Base-by-base conservation (phyloP, 2,888 invertebrate genomes). In the Drosophila mimica region DNA sequence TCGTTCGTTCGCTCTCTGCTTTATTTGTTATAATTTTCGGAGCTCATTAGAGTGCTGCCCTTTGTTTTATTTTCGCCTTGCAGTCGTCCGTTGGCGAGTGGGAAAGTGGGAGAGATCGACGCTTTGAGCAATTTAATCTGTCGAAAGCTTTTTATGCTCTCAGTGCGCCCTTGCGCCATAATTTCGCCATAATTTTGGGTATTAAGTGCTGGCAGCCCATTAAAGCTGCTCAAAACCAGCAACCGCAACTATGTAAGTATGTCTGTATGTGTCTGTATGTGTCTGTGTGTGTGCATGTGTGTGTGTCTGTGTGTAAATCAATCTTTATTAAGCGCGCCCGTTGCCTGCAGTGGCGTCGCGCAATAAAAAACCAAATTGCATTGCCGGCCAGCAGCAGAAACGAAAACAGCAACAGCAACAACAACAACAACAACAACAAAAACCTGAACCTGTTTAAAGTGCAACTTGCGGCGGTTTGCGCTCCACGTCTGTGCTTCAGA, bases 251-350 rank as follows among this genome's bases (percentile, higher is more conserved):
- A 34, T 17, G 25, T 51, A 51, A 51, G 13, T 36, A 13, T 52
- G 34, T 46, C 31, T 68, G 57, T 36, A 30, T 71, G 33, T 38
- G 28, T 56, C n/a, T 69, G 52, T 71, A 20, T 13, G 20, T 20
- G 13, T 46, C 30, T 51, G 33, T 48, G 46, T 64, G 52, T 49
- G 36, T 73, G 30, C 34, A 20, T 58, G 20, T 68, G 52, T 71
- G 61, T 64, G 31, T 60, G 63, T 53, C 20, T 87, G 81, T 82
- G 88, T 79, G 85, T 88, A 85, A 88, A 85, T 85, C 85, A 85
- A 85, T 85, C 81, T 88, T 85, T 85, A 85, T 85, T 85, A 85
- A 83, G 83, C 78, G 64, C 73, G 60, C 69, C 58, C 66, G 70
- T 69, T 80, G 49, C 74, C 71, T 64, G 80, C 80, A 76, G 70